phyloP scores from a whole-genome alignment of 2,113 vertebrate species.

The Heliornis fulica region DNA sequence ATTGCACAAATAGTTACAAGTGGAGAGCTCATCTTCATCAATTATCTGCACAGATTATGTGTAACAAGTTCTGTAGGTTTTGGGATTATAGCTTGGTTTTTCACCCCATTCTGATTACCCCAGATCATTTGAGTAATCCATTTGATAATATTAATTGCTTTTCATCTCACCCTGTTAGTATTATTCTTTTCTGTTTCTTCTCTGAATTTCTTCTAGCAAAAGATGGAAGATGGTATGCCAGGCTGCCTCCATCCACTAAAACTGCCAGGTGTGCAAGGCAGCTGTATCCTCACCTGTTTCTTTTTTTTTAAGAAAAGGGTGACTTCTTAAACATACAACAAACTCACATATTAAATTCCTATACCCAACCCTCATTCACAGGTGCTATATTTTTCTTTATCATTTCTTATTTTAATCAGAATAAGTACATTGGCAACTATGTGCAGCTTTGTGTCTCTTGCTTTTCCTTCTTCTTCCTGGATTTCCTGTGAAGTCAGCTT shows the following conservation, averaged over 20 bases:
- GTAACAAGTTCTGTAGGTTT: not conserved
- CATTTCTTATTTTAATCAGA: not conserved
- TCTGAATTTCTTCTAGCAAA: not conserved
- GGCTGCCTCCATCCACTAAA: not conserved
- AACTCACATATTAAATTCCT: not conserved
- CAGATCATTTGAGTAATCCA: not conserved
- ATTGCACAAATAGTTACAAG: not conserved
- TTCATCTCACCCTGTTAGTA: not conserved
- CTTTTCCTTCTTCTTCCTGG: not conserved
- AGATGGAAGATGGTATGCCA: not conserved
- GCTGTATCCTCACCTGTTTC: not conserved
- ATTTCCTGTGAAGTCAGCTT: slow-evolving; percentile 6
- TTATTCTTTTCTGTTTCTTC: not conserved
- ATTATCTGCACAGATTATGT: not conserved
- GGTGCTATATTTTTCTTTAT: not conserved
- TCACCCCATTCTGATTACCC: not conserved
- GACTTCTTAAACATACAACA: not conserved
- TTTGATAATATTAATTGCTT: not conserved
- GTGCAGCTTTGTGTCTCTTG: not conserved
- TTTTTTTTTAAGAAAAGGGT: not conserved
- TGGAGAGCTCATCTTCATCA: rapidly evolving
- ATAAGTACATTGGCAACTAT: not conserved
- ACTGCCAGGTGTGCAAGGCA: not conserved
- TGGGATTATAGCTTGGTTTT: not conserved
- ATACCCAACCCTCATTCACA: not conserved